A percentile compares a stretch with the other conserved stretches of the same genome.
Evolutionary conservation across 1,140 invertebrate genomes (phyloP).

Genomic region (Eriosoma lanigerum): DNA sequence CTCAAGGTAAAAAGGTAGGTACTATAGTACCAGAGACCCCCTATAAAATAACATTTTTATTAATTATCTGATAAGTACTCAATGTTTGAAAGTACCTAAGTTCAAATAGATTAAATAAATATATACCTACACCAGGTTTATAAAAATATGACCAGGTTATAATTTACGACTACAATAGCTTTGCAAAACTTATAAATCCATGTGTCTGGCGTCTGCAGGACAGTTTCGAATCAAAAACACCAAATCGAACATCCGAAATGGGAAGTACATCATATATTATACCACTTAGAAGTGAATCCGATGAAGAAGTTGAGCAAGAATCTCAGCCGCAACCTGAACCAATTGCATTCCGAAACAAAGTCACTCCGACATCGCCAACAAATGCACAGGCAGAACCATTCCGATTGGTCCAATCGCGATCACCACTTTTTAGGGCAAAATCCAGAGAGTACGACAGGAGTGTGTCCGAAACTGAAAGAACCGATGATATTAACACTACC

Average conservation of each 20-base stretch:
- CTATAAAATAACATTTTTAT: no score
- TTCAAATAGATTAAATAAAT: no score
- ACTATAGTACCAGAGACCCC: no score
- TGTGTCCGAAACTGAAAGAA: background rate
- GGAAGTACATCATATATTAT: conserved; percentile 43
- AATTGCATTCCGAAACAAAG: conserved; percentile 33
- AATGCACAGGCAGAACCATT: background rate
- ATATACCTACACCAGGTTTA: no score
- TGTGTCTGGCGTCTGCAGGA: background rate
- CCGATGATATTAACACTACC: background rate
- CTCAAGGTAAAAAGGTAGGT: no score
- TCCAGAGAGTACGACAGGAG: conserved; percentile 10
- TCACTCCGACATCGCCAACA: background rate
- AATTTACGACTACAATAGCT: background rate
- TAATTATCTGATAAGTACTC: no score
- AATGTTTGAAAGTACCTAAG: no score
- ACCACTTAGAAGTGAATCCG: conserved; percentile 14
- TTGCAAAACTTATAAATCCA: background rate
- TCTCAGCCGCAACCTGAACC: background rate
- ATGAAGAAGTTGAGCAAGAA: background rate
- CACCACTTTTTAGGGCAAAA: conserved; percentile 37
- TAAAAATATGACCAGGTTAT: background rate
- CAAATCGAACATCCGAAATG: background rate
- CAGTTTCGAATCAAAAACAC: conserved; percentile 39
- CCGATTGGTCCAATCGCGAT: background rate